Evolutionary conservation across 2,797 vertebrate genomes (phyloP).

Genomic region (Alosa sapidissima): DNA sequence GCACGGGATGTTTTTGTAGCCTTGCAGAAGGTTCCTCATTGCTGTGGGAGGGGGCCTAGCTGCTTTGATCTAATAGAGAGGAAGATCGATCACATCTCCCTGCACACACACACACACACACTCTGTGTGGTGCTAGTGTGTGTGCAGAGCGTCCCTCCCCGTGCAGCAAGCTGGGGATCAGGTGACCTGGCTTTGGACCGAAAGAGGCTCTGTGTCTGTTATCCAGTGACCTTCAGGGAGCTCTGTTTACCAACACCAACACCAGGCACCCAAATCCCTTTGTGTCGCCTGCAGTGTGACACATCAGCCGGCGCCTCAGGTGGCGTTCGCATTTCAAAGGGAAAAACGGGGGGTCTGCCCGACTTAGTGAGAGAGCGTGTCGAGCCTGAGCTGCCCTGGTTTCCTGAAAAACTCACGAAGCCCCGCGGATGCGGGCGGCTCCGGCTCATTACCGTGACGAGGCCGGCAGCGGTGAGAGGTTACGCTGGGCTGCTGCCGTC

Average conservation of each 20-base stretch:
- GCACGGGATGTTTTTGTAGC: not conserved
- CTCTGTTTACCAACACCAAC: constrained; percentile 27
- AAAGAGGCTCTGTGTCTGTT: constrained; percentile 27
- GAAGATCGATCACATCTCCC: not conserved
- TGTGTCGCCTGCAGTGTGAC: constrained; percentile 14
- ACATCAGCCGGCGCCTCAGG: constrained; percentile 25
- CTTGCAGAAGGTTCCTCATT: not conserved
- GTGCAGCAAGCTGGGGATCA: not conserved
- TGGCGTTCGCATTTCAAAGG: constrained; percentile 6
- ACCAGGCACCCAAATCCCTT: constrained; percentile 28
- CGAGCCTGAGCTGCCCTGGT: not conserved
- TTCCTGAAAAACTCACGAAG: not conserved
- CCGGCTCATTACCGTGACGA: not conserved
- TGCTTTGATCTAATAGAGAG: not conserved
- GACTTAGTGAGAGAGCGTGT: not conserved
- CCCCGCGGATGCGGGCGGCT: not conserved
- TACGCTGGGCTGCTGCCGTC: not conserved
- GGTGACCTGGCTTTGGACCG: constrained; percentile 34
- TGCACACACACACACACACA: not conserved
- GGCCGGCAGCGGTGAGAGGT: not conserved
- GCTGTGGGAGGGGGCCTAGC: not conserved
- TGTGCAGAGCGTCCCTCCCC: no score
- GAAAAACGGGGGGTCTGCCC: not conserved
- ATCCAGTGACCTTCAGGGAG: constrained; percentile 32
- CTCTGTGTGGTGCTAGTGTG: no score